Evolutionary conservation across 2,113 vertebrate species (phyloP), one percentile per base, ranked within the genome.

Genomic region (Seriola aureovittata): DNA sequence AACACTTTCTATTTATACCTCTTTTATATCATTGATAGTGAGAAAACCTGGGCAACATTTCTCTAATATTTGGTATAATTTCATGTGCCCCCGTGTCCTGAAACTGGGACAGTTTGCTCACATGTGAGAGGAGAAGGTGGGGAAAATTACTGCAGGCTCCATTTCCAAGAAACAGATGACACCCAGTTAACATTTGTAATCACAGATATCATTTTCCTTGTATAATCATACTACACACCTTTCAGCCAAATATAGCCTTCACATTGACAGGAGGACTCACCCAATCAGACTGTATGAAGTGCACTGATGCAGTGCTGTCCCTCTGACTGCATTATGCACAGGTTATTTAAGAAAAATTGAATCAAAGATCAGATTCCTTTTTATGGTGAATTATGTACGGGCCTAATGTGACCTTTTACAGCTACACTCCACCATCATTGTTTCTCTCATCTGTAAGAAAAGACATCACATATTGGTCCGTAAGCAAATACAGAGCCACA

Each of bases 161-260:
- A 46, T 71, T 92, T 88, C 84, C 84, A 81, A 87, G 77, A 88
- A 86, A 69, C 81, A 46, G 65, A 86, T 71, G 78, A 84, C 88
- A 78, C 67, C 62, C 70, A 80, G 72, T 85, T 86, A 89, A 82
- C 82, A 79, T 91, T 87, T 84, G 84, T 81, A 88, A 90, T 86
- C 69, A 48, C 74, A 74, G 73, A 81, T 88, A 86, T 91, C 75
- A 72, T 89, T 91, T 91, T 89, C 84, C 89, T 80, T 80, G 85
- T 85, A 90, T 92, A 90, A 89, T 88, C 90, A 80, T 91, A 77
- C 74, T 81, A 57, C 90, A 82, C 91, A 91, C 90, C 90, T 91
- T 91, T 83, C 78, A 85, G 86, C 48, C 83, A 90, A 88, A 91
- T 89, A 90, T 90, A 92, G 85, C 78, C 57, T 77, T 71, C 71